A percentile compares a stretch with the other conserved stretches of the same genome.
These are phyloP conservation scores for Rhagologus leucostigma DNA, from an alignment of 2,113 vertebrate species.

Conservation along the genomic window DNA sequence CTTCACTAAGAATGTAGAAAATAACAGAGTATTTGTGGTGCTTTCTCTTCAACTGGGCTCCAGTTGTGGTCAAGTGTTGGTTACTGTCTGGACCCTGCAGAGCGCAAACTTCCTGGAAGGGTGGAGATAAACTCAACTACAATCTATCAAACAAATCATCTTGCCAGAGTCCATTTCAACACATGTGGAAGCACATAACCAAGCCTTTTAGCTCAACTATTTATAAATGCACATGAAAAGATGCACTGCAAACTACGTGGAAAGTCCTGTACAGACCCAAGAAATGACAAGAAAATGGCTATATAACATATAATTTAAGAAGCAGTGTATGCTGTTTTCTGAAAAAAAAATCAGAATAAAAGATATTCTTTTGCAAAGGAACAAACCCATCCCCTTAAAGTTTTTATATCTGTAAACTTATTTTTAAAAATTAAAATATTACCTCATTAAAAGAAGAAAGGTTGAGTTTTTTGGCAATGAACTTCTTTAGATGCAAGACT, in stretches of 20 bases:
- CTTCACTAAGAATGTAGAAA: not conserved
- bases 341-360: not conserved
- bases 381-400: not conserved
- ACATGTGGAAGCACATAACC: not conserved
- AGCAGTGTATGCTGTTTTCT: not conserved
- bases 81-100: not conserved
- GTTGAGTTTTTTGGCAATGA: constrained; percentile 99
- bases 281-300: not conserved
- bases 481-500: constrained; percentile 98
- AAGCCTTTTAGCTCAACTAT: not conserved
- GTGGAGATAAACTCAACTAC: not conserved
- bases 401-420: not conserved
- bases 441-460: constrained; percentile 99
- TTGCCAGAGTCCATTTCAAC: not conserved
- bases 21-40: not conserved
- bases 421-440: not conserved
- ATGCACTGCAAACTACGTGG: not conserved
- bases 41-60: not conserved
- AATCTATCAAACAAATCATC: not conserved
- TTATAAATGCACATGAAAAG: not conserved
- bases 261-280: not conserved
- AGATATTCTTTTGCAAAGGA: not conserved
- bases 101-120: not conserved
- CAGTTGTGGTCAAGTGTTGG: not conserved
- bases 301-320: not conserved